These are phyloP conservation scores for Eidolon helvum DNA, from an alignment of 2,113 vertebrate species.

Conservation along the genomic window DNA sequence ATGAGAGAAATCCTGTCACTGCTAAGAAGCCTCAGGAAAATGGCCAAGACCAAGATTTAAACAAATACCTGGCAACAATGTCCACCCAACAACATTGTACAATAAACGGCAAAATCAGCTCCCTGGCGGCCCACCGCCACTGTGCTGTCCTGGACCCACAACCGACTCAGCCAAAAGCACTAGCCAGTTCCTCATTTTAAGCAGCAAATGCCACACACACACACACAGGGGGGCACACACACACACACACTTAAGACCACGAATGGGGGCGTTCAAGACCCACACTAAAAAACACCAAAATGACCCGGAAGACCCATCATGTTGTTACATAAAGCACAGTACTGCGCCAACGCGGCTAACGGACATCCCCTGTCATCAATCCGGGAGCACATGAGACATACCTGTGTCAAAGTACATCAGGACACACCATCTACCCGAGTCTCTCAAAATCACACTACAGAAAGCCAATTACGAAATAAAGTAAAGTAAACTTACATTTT, in stretches of 20 bases:
- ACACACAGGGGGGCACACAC: no score
- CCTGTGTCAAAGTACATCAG: background rate
- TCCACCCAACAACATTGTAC: background rate
- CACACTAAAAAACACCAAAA: background rate
- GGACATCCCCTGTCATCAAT: background rate
- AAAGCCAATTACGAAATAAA: background rate
- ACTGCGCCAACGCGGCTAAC: background rate
- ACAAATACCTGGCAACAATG: background rate
- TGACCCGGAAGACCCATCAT: background rate
- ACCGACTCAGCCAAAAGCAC: background rate
- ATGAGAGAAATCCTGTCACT: background rate
- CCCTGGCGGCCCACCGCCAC: background rate
- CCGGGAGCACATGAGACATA: background rate
- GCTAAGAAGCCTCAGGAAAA: background rate
- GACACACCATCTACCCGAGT: background rate
- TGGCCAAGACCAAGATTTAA: background rate
- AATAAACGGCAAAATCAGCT: background rate
- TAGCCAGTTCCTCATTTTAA: background rate
- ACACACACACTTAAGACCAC: no score
- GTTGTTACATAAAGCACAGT: background rate
- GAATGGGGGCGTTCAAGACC: background rate
- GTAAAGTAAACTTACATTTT: background rate
- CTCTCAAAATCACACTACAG: background rate
- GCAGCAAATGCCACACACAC: background rate
- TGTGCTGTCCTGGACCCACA: no score